phyloP scores from a whole-genome alignment of 64 coral and sea anemone genomes.

The Dendrophyllia cribrosa region DNA sequence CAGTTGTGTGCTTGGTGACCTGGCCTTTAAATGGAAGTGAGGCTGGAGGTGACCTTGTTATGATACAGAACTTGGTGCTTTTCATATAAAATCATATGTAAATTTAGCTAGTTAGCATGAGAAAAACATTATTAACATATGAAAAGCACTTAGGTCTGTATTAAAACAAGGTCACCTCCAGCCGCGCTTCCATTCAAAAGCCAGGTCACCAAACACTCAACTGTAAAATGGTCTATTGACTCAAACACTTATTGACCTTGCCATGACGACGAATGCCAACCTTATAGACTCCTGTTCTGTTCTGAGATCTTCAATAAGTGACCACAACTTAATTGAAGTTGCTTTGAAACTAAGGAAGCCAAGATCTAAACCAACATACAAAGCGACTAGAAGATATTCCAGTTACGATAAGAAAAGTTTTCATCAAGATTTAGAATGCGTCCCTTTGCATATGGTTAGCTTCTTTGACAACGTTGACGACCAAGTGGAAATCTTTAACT shows the following conservation, averaged over 20 bases:
- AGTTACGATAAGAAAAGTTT: not conserved
- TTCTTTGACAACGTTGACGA: not conserved
- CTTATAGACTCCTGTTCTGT: not conserved
- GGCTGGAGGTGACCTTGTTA: too few species aligned
- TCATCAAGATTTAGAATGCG: not conserved
- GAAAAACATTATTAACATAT: too few species aligned
- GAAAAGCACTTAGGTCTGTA: too few species aligned
- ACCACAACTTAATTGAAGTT: conserved; percentile 28
- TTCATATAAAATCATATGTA: too few species aligned
- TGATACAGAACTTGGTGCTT: too few species aligned
- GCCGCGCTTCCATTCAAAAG: too few species aligned
- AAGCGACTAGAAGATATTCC: not conserved
- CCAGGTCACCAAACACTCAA: too few species aligned
- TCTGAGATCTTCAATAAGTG: conserved; percentile 30
- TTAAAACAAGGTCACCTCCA: too few species aligned
- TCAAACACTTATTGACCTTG: conserved; percentile 42
- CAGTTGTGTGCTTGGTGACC: too few species aligned
- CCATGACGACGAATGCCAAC: conserved; percentile 21
- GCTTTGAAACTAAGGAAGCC: not conserved
- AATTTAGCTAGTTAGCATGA: too few species aligned
- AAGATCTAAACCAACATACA: not conserved
- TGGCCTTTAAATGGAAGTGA: too few species aligned
- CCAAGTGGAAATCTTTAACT: not conserved
- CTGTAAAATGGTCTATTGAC: too few species aligned
- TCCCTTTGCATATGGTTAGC: not conserved